A percentile compares a stretch with the other conserved stretches of the same genome.
phyloP scores from a whole-genome alignment of 92 coral and sea anemone species.

The Zoanthus gigantus region DNA sequence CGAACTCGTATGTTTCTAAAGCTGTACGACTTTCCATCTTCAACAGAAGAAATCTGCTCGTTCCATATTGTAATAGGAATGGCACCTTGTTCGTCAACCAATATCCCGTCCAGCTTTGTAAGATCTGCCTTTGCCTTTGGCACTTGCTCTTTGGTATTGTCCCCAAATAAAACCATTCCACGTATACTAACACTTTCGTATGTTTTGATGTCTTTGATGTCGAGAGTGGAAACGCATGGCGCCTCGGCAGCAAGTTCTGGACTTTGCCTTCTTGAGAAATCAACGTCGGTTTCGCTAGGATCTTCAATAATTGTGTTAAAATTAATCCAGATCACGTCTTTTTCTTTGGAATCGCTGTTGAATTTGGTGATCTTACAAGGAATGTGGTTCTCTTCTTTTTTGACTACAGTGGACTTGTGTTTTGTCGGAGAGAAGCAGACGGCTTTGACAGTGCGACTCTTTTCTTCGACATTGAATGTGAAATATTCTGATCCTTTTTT shows the following conservation, averaged over 20 bases:
- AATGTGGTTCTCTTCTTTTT: constrained; percentile 46
- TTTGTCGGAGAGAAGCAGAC: constrained; percentile 58
- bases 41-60: constrained; percentile 12
- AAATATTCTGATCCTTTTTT: constrained; percentile 52
- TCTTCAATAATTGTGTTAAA: constrained; percentile 46
- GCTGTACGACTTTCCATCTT: constrained; percentile 12
- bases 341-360: constrained; percentile 34
- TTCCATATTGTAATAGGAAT: constrained; percentile 9
- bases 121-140: constrained; percentile 43
- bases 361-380: constrained; percentile 52
- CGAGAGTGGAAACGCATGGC: constrained; percentile 2
- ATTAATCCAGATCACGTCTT: constrained; percentile 44
- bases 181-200: constrained; percentile 32
- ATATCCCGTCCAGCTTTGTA: constrained; percentile 18
- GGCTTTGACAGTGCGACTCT: constrained; percentile 46
- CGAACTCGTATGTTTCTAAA: background rate
- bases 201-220: constrained; percentile 33
- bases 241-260: constrained; percentile 12
- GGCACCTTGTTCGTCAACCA: constrained; percentile 13
- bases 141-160: constrained; percentile 36
- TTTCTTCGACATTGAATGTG: constrained; percentile 46
- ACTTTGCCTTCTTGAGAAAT: constrained; percentile 27
- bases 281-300: constrained; percentile 39
- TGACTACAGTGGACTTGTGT: constrained; percentile 39
- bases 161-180: constrained; percentile 40